These are phyloP conservation scores for Neoaliturus tenellus DNA, from an alignment of 2,888 invertebrate genomes.

Conservation along the genomic window DNA sequence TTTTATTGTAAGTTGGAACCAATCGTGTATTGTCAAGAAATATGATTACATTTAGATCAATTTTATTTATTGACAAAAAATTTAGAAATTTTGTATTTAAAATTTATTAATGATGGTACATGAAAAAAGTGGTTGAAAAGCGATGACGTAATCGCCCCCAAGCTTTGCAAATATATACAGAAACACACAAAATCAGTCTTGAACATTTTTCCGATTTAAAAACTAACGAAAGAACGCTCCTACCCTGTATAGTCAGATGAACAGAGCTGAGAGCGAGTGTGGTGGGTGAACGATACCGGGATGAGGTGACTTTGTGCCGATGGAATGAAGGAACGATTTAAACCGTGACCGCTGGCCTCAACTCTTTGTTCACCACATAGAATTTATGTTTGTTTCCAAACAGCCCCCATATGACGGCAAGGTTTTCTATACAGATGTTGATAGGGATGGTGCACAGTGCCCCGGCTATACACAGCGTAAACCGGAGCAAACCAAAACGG, in stretches of 20 bases:
- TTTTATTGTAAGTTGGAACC: no score
- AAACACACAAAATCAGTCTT: slow-evolving; percentile 47
- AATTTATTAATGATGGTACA: not conserved
- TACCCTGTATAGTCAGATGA: slow-evolving; percentile 36
- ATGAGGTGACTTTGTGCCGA: slow-evolving; percentile 28
- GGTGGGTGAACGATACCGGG: no score
- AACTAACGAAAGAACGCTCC: slow-evolving; percentile 28
- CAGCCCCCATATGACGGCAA: slow-evolving; percentile 96
- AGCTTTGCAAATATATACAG: slow-evolving; percentile 11
- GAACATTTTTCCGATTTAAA: not conserved
- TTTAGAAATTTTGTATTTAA: not conserved
- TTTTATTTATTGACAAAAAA: not conserved
- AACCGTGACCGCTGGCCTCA: slow-evolving; percentile 81
- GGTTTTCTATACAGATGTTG: slow-evolving; percentile 95
- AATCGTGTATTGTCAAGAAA: no score
- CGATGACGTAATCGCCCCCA: not conserved
- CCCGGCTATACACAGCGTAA: slow-evolving; percentile 87
- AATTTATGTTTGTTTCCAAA: slow-evolving; percentile 97
- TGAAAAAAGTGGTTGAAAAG: not conserved
- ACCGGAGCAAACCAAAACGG: slow-evolving; percentile 88
- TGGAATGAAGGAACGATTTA: slow-evolving; percentile 69
- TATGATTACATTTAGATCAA: not conserved
- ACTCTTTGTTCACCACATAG: slow-evolving; percentile 97
- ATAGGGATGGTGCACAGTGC: slow-evolving; percentile 95
- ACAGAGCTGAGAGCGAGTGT: not conserved